Base-by-base conservation (phyloP, 2,797 vertebrate genomes). In the Leucoraja ocellata region DNA sequence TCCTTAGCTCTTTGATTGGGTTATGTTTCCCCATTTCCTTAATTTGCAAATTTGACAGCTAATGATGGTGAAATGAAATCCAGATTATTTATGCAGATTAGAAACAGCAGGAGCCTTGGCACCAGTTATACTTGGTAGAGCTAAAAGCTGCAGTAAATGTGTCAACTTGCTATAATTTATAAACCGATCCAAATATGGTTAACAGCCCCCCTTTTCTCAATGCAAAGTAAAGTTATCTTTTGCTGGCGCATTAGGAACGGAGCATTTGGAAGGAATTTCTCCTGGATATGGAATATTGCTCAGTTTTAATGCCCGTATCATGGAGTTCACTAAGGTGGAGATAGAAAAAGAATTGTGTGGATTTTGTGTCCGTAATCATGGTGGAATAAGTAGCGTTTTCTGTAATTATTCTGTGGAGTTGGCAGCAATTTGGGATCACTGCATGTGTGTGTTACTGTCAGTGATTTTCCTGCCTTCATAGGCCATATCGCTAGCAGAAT, bases 131-230 rank as follows among this genome's bases (percentile, higher is more conserved):
- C 63, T 88, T 32, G 36, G n/a, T 21, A 14, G 28, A 36, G 63
- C 28, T 88, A 32, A 2, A 61, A 88, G 16, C 16, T 65, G 58
- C 58, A 32, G 58, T 86, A 86, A 86, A 86, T 14, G 63, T 36
- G 84, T 88, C 61, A 21, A 68, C 65, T 68, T 88, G 84, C 14
- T 68, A 7, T 88, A 68, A 88, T 88, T 68, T 88, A 88, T 88
- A 9, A 63, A 32, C 21, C 84, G 2, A 88, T n/a, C n/a, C 16
- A 68, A 68, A n/a, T 68, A 88, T 21, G 61, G 61, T 88, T 68
- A 88, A 88, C n/a, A 88, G 61, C 84, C n/a, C 6, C 13, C 9
- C 61, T 36, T 88, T 68, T 13, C 58, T 63, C 28, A 86, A 4
- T 86, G 83, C 28, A 86, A 13, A 86, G 61, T 86, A 63, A 63